Evolutionary conservation across 2,888 invertebrate genomes (phyloP).

Genomic region (Scotopteryx bipunctaria): DNA sequence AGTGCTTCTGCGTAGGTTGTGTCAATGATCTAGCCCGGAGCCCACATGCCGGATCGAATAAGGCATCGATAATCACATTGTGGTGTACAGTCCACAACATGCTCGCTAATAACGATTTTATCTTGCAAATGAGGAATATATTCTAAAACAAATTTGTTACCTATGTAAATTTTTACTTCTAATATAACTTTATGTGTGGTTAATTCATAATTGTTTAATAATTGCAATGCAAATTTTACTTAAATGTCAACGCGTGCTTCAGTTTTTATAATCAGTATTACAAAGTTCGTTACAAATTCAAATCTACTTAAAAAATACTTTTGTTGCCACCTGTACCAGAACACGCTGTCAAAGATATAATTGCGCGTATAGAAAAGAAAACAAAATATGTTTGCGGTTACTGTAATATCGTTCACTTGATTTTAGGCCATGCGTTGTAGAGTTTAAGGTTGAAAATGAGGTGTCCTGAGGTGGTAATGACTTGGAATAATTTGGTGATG

Average conservation of each 20-base stretch:
- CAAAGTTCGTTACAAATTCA: conserved; percentile 18
- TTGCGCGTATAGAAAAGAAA: conserved; percentile 74
- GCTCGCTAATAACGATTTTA: conserved; percentile 49
- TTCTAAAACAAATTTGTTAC: background rate
- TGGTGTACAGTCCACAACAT: conserved; percentile 38
- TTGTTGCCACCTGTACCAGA: conserved; percentile 63
- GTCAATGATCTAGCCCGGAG: conserved; percentile 81
- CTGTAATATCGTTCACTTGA: conserved; percentile 28
- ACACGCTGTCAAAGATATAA: conserved; percentile 78
- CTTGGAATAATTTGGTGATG: conserved; percentile 53
- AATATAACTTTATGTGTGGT: background rate
- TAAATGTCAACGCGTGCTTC: background rate
- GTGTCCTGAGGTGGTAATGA: conserved; percentile 40
- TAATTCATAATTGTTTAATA: background rate
- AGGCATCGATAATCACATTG: conserved; percentile 78
- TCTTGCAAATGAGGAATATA: conserved; percentile 38
- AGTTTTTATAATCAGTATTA: background rate
- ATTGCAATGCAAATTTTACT: background rate
- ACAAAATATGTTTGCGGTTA: conserved; percentile 56
- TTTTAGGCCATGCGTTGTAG: conserved; percentile 42
- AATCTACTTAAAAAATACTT: conserved; percentile 42
- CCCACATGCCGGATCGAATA: conserved; percentile 81
- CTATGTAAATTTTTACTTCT: background rate
- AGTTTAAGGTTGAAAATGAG: conserved; percentile 36
- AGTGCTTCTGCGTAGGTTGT: conserved; percentile 76